phyloP scores from a whole-genome alignment of 2,797 vertebrate genomes.

The Rhodeus uyekii region DNA sequence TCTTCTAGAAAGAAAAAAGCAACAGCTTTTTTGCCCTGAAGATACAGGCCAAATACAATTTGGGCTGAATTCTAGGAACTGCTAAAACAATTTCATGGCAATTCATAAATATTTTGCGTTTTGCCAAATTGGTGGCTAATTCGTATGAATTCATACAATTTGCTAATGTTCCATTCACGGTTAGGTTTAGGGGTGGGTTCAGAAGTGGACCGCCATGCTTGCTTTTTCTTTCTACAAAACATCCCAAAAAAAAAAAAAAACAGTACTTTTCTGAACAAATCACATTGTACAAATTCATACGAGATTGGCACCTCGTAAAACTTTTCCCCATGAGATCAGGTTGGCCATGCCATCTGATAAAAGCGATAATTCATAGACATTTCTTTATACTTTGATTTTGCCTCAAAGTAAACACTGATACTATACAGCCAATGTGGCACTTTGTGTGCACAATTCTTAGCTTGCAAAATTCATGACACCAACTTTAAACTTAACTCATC shows the following conservation, averaged over 20 bases:
- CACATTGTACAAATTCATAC: background rate
- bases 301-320: background rate
- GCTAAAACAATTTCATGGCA: background rate
- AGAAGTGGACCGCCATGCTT: background rate
- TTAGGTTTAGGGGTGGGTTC: background rate
- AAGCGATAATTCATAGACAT: background rate
- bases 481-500: slow-evolving; percentile 41
- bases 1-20: background rate
- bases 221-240: too few relatives aligned
- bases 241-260: too few relatives aligned
- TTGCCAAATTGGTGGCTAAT: background rate
- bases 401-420: background rate
- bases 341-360: background rate
- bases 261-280: background rate
- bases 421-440: background rate
- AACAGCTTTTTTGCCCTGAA: background rate
- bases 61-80: background rate
- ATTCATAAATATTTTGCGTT: background rate
- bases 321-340: background rate
- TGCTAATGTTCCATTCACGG: background rate
- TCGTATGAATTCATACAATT: background rate
- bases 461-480: slow-evolving; percentile 34
- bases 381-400: background rate
- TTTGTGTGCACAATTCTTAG: slow-evolving; percentile 25
- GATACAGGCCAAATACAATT: background rate